A percentile compares a stretch with the other conserved stretches of the same genome.
Conservation (phyloP, 2,113 vertebrate species). For the Clinocottus analis region DNA sequence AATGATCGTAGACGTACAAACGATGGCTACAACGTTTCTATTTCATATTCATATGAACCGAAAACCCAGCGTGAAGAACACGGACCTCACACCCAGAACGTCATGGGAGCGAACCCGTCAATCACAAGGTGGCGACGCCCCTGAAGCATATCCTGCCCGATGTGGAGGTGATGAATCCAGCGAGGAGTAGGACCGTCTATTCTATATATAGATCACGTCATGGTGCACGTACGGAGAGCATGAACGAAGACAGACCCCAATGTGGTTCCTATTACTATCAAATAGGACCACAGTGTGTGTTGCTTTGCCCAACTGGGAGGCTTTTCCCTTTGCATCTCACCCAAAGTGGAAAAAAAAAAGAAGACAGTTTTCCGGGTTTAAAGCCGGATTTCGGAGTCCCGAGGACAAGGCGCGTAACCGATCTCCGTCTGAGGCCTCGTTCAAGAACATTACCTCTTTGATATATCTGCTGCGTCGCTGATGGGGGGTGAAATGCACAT, state of each 20-base stretch:
- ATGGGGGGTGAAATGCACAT: constrained; percentile 23
- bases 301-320: constrained; percentile 46
- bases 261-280: constrained; percentile 73
- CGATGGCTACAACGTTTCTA: no score
- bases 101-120: background rate
- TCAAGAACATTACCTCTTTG: constrained; percentile 40
- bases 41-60: no score
- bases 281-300: constrained; percentile 66
- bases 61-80: no score
- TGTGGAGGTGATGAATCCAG: background rate
- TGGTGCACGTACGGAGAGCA: constrained; percentile 13
- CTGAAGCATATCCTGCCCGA: background rate
- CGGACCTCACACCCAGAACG: no score
- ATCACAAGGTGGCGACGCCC: background rate
- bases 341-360: constrained; percentile 53
- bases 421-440: constrained; percentile 50
- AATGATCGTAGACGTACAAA: no score
- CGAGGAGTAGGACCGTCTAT: background rate
- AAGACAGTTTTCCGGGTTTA: constrained; percentile 66
- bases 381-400: constrained; percentile 57
- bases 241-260: constrained; percentile 48
- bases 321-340: constrained; percentile 42
- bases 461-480: constrained; percentile 23
- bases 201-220: background rate
- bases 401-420: constrained; percentile 37